Evolutionary conservation across 53 echinoderm and acorn worm species (phyloP).

Genomic region (Echinometra lucunter): DNA sequence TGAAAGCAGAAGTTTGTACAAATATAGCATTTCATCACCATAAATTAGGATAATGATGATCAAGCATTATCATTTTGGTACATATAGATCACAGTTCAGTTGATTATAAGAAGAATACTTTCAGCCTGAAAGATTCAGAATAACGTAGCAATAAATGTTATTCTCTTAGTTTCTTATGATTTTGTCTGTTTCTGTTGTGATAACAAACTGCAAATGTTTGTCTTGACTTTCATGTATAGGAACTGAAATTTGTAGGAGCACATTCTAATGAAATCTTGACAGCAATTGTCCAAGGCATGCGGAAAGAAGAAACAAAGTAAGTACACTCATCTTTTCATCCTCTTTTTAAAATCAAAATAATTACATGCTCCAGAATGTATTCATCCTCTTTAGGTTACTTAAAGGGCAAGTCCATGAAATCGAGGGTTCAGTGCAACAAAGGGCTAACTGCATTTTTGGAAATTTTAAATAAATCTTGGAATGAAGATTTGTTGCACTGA

Average conservation of each 20-base stretch:
- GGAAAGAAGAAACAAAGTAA: constrained; percentile 95
- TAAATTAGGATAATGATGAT: not conserved
- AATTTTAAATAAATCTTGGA: too few relatives aligned
- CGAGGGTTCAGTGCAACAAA: too few relatives aligned
- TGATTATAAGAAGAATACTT: not conserved
- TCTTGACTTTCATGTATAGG: constrained; percentile 70
- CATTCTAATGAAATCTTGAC: constrained; percentile 97
- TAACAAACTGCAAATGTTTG: not conserved
- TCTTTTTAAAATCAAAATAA: not conserved
- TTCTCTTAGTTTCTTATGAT: not conserved
- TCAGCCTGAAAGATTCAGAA: too few relatives aligned
- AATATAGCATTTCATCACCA: too few relatives aligned
- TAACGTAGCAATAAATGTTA: not conserved
- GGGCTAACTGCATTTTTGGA: too few relatives aligned
- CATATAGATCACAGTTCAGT: not conserved
- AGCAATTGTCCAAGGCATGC: constrained; percentile 99
- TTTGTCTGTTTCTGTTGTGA: not conserved
- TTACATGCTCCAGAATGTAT: too few relatives aligned
- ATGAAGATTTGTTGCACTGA: too few relatives aligned
- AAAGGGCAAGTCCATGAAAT: too few relatives aligned
- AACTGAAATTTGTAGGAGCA: constrained; percentile 86
- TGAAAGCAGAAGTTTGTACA: too few relatives aligned
- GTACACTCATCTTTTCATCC: not conserved
- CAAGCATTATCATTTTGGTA: too few relatives aligned
- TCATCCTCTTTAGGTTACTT: too few relatives aligned